Base-by-base conservation (phyloP, 2,888 invertebrate species). In the Rhingia rostrata region DNA sequence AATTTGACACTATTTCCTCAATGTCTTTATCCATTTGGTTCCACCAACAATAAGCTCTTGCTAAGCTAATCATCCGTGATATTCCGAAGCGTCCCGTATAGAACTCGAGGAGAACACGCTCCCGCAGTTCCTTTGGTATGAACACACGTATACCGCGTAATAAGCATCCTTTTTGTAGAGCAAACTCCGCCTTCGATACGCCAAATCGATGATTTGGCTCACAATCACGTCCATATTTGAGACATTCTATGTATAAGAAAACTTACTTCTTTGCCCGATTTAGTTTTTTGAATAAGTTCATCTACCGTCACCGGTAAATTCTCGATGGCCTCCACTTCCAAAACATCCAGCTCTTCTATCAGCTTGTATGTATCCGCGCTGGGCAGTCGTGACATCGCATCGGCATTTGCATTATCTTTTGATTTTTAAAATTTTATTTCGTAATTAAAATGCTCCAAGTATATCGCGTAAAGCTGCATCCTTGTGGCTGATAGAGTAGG, bases 41-140 rank as follows among this genome's bases (percentile, higher is more conserved):
- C 79, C 87, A 88, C 84, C 88, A 87, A 45, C 87, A 83, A n/a
- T 87, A 86, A 51, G 86, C 86, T 70, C 86, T 56, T 2, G 86
- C 87, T 51, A 87, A 67, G 9, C 53, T 47, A 43, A 87, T 87
- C 85, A 86, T 87, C 10, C 47, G 6, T 10, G 81, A 56, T 6
- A 82, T 78, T n/a, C 82, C 86, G 14, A 75, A 79, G 64, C 87
- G 84, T n/a, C 61, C 83, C 4, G 75, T 56, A 60, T 87, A 86
- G 6, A 86, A 51, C 10, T 86, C 84, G 4, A 60, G 56, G 3
- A 86, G 54, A 7, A 87, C 58, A 35, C 67, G 69, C 39, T 70
- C 37, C 0, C 86, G 85, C 22, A 88, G 6, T 3, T 12, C 35
- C 6, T 39, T 43, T 30, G 86, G 87, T 10, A 88, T 75, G 22